Evolutionary conservation across 1,140 invertebrate genomes (phyloP).

Genomic region (Myzus persicae): DNA sequence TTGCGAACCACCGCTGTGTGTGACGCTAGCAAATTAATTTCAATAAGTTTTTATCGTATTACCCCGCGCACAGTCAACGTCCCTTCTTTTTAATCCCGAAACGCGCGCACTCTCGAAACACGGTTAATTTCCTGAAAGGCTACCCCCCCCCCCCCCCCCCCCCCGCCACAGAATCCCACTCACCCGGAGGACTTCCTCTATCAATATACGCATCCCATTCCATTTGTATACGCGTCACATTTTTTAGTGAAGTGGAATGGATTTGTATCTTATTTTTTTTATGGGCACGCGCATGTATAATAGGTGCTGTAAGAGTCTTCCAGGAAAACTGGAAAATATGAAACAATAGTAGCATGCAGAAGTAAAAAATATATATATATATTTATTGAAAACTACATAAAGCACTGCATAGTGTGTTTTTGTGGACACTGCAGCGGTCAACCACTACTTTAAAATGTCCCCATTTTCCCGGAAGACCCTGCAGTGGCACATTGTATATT

Average conservation of each 20-base stretch:
- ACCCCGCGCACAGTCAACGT: background rate
- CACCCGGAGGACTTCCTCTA: background rate
- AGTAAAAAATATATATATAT: background rate
- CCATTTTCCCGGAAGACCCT: background rate
- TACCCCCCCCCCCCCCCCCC: background rate
- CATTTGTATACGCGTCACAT: background rate
- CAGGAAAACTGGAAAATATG: background rate
- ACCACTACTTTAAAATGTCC: too few relatives aligned
- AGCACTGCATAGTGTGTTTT: too few relatives aligned
- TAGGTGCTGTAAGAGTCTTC: background rate
- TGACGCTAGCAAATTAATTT: slow-evolving; percentile 13
- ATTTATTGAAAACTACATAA: too few relatives aligned
- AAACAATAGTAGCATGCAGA: background rate
- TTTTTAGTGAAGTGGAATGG: background rate
- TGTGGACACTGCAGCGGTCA: too few relatives aligned
- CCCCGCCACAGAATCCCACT: background rate
- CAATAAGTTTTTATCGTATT: background rate
- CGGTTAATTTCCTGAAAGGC: slow-evolving; percentile 1
- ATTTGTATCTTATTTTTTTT: background rate
- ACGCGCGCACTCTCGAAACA: background rate
- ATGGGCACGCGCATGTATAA: background rate
- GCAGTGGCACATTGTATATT: background rate
- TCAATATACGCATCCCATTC: background rate
- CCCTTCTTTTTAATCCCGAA: background rate
- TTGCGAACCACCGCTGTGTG: background rate